Evolutionary conservation across 2,797 vertebrate genomes (phyloP).

Genomic region (Cyclopterus lumpus): DNA sequence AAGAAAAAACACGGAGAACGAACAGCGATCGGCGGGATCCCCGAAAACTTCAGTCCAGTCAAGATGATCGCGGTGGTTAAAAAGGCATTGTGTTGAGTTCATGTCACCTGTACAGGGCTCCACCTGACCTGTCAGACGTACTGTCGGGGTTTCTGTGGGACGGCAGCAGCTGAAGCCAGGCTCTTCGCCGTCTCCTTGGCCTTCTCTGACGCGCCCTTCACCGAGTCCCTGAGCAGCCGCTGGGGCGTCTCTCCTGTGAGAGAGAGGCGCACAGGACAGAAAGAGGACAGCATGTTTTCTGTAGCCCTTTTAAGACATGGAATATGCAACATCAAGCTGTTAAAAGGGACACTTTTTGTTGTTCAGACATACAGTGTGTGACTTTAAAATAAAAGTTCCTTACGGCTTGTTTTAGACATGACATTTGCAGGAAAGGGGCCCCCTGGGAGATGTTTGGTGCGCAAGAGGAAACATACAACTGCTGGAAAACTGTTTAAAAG

Average conservation of each 20-base stretch:
- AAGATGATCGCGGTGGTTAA: slow-evolving; percentile 5
- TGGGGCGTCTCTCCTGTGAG: slow-evolving; percentile 77
- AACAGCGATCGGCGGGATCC: not conserved
- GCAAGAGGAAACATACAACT: not conserved
- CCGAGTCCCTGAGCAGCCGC: slow-evolving; percentile 74
- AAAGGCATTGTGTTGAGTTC: slow-evolving; percentile 15
- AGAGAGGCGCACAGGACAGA: not conserved
- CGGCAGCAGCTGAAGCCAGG: slow-evolving; percentile 73
- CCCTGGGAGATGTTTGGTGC: not conserved
- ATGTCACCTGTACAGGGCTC: not conserved
- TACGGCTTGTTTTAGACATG: not conserved
- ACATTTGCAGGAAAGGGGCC: not conserved
- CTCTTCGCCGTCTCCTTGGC: slow-evolving; percentile 80
- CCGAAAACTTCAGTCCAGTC: slow-evolving; percentile 1
- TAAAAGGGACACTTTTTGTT: not conserved
- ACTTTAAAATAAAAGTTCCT: not conserved
- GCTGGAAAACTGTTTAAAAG: not conserved
- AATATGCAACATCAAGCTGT: not conserved
- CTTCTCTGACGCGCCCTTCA: slow-evolving; percentile 79
- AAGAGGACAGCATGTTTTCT: not conserved
- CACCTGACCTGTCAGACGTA: slow-evolving; percentile 72
- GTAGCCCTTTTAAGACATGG: not conserved
- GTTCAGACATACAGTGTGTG: not conserved
- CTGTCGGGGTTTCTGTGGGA: slow-evolving; percentile 78
- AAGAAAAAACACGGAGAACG: not conserved